phyloP scores from a whole-genome alignment of 2,888 invertebrate species.

The Tinea pellionella region DNA sequence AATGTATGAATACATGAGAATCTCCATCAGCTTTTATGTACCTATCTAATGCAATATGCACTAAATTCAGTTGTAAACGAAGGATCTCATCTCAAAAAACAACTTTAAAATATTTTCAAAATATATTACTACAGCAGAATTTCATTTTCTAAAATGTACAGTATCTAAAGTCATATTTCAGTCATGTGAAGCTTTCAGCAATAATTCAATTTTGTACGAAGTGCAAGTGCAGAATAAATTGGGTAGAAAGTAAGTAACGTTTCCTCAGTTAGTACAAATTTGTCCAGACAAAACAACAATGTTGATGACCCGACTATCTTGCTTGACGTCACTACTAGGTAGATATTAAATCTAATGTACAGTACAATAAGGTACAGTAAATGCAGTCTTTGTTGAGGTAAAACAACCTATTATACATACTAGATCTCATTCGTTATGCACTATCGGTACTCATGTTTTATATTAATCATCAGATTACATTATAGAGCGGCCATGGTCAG shows the following conservation, averaged over 20 bases:
- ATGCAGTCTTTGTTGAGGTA: background rate
- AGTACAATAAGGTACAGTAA: background rate
- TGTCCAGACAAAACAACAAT: slow-evolving; percentile 2
- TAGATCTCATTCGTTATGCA: too few relatives aligned
- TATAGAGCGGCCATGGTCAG: too few relatives aligned
- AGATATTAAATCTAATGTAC: too few relatives aligned
- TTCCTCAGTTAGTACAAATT: background rate
- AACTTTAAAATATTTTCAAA: background rate
- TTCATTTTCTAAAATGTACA: background rate
- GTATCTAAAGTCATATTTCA: background rate
- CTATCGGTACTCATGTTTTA: too few relatives aligned
- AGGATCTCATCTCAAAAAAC: background rate
- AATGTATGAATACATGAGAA: too few relatives aligned
- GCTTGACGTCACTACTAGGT: background rate
- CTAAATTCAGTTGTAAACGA: background rate
- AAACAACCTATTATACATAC: background rate
- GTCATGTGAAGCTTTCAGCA: background rate
- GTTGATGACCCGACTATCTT: background rate
- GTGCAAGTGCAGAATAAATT: slow-evolving; percentile 1
- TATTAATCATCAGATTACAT: too few relatives aligned
- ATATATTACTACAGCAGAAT: background rate
- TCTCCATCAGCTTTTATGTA: too few relatives aligned
- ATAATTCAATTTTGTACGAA: background rate
- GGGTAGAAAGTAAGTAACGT: background rate
- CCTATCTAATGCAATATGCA: too few relatives aligned